Evolutionary conservation across 2,888 invertebrate genomes (phyloP), one percentile per base, ranked within the genome.

Genomic region (Kuschelorhynchus macadamiae): DNA sequence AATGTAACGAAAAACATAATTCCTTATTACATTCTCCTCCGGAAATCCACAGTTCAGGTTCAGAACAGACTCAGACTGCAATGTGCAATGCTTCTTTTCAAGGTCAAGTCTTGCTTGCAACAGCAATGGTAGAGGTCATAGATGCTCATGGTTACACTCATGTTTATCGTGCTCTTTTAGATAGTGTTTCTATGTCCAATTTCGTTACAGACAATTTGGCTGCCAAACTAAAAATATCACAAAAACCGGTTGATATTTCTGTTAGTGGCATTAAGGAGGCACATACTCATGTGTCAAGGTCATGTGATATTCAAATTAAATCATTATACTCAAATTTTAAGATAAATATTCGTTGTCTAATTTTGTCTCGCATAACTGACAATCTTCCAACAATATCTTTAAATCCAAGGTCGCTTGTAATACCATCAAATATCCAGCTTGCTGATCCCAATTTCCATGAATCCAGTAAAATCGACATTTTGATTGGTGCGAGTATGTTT

Each of bases 381-480:
- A 16, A 42, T 17, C 4, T 42, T 14, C 42, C 42, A 7, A 25
- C 21, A 21, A 3, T 32, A 3, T 50, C 20, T 5, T 7, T 50
- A 5, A 16, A 50, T 14, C 30, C 21, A 12, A 11, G 3, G 2
- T 12, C 16, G 7, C 17, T 50, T n/a, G 32, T 7, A 50, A 50
- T 50, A 20, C 53, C 53, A 2, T 8, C 12, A 4, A n/a, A 53
- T 20, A 39, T 53, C 2, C 3, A 53, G 39, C 16, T 53, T 8
- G 53, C 53, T 32, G 41, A 53, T 39, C 53, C 53, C 17, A 20
- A n/a, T 7, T 53, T 53, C 12, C 3, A 53, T 20, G 16, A n/a
- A n/a, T 16, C 53, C 3, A 11, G 32, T 7, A 7, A 39, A 4
- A 53, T 53, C 11, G 53, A 53, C 16, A 12, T 53, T 25, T 7